phyloP scores from a whole-genome alignment of 2,888 invertebrate genomes.

The Drosophila longiperda region DNA sequence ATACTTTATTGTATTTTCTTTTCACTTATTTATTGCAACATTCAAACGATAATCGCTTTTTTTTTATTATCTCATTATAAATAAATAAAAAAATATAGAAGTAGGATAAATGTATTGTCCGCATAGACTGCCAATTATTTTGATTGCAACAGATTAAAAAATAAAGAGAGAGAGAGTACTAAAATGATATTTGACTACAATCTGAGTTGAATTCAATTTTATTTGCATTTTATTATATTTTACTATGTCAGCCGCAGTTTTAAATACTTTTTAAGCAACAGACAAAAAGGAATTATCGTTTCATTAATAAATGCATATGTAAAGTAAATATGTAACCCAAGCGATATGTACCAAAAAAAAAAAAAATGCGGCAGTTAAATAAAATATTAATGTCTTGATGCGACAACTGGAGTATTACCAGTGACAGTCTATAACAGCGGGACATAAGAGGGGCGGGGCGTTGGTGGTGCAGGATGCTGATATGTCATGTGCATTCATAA shows the following conservation, averaged over 20 bases:
- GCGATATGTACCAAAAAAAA: too few species aligned
- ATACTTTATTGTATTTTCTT: slow-evolving; percentile 13
- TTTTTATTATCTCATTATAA: slow-evolving; percentile 1
- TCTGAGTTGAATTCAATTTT: slow-evolving; percentile 26
- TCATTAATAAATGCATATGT: slow-evolving; percentile 58
- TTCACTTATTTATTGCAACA: slow-evolving; percentile 15
- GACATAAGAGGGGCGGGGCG: slow-evolving; percentile 38
- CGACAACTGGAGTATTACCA: slow-evolving; percentile 47
- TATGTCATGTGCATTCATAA: slow-evolving; percentile 83
- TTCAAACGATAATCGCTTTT: slow-evolving; percentile 6
- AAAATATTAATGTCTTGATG: slow-evolving; percentile 73
- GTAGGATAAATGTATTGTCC: slow-evolving; percentile 9
- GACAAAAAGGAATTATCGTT: slow-evolving; percentile 25
- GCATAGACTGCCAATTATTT: slow-evolving; percentile 48
- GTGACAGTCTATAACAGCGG: slow-evolving; percentile 6
- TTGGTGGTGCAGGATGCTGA: slow-evolving; percentile 80
- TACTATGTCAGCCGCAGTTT: slow-evolving; percentile 23
- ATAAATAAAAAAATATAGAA: slow-evolving; percentile 10
- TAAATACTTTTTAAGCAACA: slow-evolving; percentile 37
- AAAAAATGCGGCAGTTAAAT: slow-evolving; percentile 44
- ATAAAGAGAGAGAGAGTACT: slow-evolving; percentile 11
- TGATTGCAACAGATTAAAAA: slow-evolving; percentile 37
- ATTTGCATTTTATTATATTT: slow-evolving; percentile 27
- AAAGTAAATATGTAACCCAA: slow-evolving; percentile 59
- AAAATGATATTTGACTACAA: slow-evolving; percentile 29